Evolutionary conservation across 1,140 invertebrate genomes (phyloP).

Genomic region (Cotesia glomerata): DNA sequence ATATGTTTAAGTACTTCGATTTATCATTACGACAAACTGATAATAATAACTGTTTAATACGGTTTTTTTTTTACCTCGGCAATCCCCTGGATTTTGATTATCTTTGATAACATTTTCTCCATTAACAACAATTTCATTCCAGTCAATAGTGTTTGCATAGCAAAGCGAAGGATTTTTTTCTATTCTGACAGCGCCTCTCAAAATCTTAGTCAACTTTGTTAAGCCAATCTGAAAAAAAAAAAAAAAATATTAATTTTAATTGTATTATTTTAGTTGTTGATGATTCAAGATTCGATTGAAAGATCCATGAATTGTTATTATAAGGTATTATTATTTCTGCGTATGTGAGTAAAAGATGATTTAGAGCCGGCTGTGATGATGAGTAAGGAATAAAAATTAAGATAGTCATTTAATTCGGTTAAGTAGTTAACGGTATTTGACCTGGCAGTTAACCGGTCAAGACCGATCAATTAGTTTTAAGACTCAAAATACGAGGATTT

Average conservation of each 20-base stretch:
- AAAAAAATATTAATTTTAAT: neutral
- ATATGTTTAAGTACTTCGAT: neutral
- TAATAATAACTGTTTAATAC: too few species aligned
- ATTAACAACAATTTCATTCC: constrained; percentile 67
- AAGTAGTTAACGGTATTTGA: constrained; percentile 36
- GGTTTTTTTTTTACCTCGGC: constrained; percentile 37
- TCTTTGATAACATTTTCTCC: constrained; percentile 60
- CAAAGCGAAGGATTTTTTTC: constrained; percentile 77
- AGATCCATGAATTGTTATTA: too few species aligned
- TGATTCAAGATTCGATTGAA: too few species aligned
- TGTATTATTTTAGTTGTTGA: too few species aligned
- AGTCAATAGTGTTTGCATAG: constrained; percentile 76
- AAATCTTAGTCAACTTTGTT: constrained; percentile 70
- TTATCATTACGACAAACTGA: neutral
- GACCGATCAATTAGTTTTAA: constrained; percentile 22
- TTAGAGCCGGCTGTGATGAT: neutral
- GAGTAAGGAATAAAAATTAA: neutral
- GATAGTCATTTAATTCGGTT: constrained; percentile 32
- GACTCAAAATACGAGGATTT: constrained; percentile 39
- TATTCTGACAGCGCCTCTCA: constrained; percentile 72
- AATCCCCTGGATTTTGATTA: constrained; percentile 38
- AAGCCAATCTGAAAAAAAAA: constrained; percentile 68
- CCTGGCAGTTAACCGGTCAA: constrained; percentile 35
- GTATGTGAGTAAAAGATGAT: neutral
- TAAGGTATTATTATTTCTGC: too few species aligned